Base-by-base conservation (phyloP, 2,797 vertebrate genomes). In the Thamnophis elegans region DNA sequence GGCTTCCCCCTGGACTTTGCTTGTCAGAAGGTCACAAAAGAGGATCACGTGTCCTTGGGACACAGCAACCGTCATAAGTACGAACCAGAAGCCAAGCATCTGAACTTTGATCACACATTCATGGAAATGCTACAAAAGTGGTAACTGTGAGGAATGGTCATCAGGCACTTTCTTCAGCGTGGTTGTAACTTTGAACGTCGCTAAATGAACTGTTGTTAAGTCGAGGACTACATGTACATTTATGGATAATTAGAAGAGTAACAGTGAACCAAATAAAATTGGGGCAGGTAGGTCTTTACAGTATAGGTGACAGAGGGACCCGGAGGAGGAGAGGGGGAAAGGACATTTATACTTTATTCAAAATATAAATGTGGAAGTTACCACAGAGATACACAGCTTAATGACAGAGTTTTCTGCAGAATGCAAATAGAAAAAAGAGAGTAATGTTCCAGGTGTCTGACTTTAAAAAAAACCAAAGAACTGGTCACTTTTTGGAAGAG, bases 191-290 rank as follows among this genome's bases (percentile, higher is more conserved):
- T 54, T 54, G 53, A 54, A 54, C 0, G 11, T 54, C 2, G 1
- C 11, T 54, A 54, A 54, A 54, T 54, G 53, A 54, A 54, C 53
- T 54, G 9, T 54, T 54, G 53, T 42, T 54, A 54, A 54, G 53
- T 3, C 2, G 53, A 54, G 53, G 11, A 54, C 53, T 12, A 54
- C 56, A 7, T 58, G 56, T 97, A 97, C 96, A 95, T 96, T 97
- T 97, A 96, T 87, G 96, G 96, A 96, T 97, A 98, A 98, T 97
- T 97, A 97, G 55, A 93, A 96, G 94, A 59, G 90, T 93, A 94
- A 92, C 93, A 94, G 94, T 95, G 95, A 96, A 91, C 47, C 22
- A 20, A 53, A 89, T 88, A 65, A 53, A 73, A 87, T 62, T 53
- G 22, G 54, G 55, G 42, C 42, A 42, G n/a, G 54, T 62, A 20